Evolutionary conservation across 2,797 vertebrate genomes (phyloP), one percentile per base, ranked within the genome.

Genomic region (Periparus ater): DNA sequence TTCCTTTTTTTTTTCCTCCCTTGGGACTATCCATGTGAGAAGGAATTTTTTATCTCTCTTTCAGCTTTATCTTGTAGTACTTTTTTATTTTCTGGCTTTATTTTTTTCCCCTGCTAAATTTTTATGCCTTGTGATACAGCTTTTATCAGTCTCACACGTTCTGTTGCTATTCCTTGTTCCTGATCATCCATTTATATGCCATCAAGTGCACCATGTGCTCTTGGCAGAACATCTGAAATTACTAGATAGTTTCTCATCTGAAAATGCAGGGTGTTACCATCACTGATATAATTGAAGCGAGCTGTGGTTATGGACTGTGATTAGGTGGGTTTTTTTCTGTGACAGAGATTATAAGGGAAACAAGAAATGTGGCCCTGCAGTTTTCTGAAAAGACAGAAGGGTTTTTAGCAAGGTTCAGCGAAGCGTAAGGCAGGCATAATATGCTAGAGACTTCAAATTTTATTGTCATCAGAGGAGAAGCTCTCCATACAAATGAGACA

Each of bases 191-290:
- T 82, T 95, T 94, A 47, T 65, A 81, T 84, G 85, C 75, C 90
- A 92, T 61, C 75, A 73, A 94, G 80, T 85, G 92, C 77, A 94
- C 58, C 66, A 58, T 76, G 90, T 94, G 67, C 68, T 82, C 50
- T 95, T 91, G 75, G 79, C 78, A 89, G 88, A 95, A 95, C 83
- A 88, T 88, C 87, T 95, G 96, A 89, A 96, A 88, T 93, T 92
- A 90, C 72, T 83, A 90, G 74, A 87, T 25, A 91, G 65, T 83
- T 92, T 84, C 78, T 66, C 71, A 61, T 77, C 71, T 93, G 38
- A 88, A 81, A 95, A 88, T 47, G 19, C 36, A 78, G 54, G 36
- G 26, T 94, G 48, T 91, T 88, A 62, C 74, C 79, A 77, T 51
- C 74, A 79, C 36, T 74, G 61, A 38, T 91, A 89, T 72, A 89